phyloP scores from a whole-genome alignment of 2,888 invertebrate genomes.

The Ochropacha duplaris region DNA sequence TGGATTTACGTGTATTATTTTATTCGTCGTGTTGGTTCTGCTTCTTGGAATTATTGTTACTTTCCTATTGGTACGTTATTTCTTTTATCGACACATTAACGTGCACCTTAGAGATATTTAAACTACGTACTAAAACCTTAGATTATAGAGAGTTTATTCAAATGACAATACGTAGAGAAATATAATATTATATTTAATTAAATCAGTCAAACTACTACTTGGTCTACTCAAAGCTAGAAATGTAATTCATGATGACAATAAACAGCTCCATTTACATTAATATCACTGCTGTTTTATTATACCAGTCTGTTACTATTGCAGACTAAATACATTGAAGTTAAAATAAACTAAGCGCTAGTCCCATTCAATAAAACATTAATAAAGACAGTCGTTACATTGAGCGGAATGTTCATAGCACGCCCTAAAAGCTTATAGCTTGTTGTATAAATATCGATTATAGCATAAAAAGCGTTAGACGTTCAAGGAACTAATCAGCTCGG shows the following conservation, averaged over 20 bases:
- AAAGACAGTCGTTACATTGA: background rate
- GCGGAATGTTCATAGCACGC: constrained; percentile 26
- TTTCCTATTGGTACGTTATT: constrained; percentile 46
- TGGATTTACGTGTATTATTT: constrained; percentile 59
- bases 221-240: background rate
- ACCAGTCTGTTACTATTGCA: background rate
- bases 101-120: background rate
- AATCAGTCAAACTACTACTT: too few species aligned
- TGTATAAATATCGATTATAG: constrained; percentile 52
- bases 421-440: constrained; percentile 39
- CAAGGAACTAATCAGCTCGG: constrained; percentile 72
- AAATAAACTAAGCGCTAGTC: background rate
- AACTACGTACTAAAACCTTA: background rate
- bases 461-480: constrained; percentile 52
- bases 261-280: background rate
- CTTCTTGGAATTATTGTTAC: constrained; percentile 52
- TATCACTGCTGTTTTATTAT: background rate
- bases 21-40: constrained; percentile 61
- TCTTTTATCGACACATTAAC: background rate
- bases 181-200: constrained; percentile 10
- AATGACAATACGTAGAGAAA: background rate
- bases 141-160: background rate
- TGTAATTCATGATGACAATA: background rate
- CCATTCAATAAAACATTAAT: background rate
- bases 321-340: background rate